Evolutionary conservation across 2,888 invertebrate species (phyloP).

Genomic region (Drosophila pegasa): DNA sequence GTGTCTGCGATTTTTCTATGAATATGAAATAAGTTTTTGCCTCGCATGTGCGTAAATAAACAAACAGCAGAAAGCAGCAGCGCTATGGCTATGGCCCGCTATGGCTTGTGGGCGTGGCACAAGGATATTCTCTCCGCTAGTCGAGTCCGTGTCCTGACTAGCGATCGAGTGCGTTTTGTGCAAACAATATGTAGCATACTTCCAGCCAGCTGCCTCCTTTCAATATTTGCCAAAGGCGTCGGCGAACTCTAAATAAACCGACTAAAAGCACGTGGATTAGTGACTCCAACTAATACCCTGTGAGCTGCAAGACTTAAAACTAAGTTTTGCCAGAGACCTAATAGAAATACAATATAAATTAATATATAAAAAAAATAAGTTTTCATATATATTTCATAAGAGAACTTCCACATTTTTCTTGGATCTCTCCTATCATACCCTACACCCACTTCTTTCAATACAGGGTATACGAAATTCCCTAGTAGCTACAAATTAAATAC

Average conservation of each 20-base stretch:
- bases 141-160: slow-evolving; percentile 47
- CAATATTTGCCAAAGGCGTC: slow-evolving; percentile 71
- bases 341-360: no score
- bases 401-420: no score
- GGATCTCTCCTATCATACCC: no score
- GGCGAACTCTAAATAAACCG: slow-evolving; percentile 20
- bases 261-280: neutral
- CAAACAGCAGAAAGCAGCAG: slow-evolving; percentile 61
- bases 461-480: slow-evolving; percentile 20
- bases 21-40: slow-evolving; percentile 78
- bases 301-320: neutral
- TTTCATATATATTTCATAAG: no score
- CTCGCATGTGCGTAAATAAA: slow-evolving; percentile 78
- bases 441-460: neutral
- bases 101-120: slow-evolving; percentile 39
- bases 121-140: slow-evolving; percentile 7
- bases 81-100: slow-evolving; percentile 34
- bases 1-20: slow-evolving; percentile 79
- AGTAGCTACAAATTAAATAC: slow-evolving; percentile 58
- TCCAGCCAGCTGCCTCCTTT: slow-evolving; percentile 33
- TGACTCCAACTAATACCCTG: slow-evolving; percentile 11
- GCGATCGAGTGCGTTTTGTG: slow-evolving; percentile 51
- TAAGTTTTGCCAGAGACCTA: no score
- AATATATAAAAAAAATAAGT: no score
- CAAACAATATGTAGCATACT: slow-evolving; percentile 43